A percentile compares a stretch with the other conserved stretches of the same genome.
These are phyloP conservation scores for Leistus spinibarbis DNA, from an alignment of 2,888 invertebrate genomes.

Conservation along the genomic window DNA sequence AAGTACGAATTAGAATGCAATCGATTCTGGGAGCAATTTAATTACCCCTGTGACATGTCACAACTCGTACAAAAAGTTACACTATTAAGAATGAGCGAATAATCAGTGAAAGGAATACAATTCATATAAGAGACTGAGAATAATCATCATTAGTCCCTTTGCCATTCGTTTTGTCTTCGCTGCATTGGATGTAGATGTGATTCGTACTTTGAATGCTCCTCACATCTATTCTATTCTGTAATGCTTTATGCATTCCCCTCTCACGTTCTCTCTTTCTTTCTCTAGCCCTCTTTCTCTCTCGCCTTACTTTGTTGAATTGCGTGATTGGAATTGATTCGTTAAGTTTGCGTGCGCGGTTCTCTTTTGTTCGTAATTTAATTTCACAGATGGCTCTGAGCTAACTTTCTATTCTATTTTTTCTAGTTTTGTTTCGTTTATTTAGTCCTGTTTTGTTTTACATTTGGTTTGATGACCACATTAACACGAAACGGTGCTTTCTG, in stretches of 20 bases:
- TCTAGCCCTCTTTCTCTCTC: not conserved
- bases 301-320: not conserved
- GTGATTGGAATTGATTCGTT: conserved; percentile 6
- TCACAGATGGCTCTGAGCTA: not conserved
- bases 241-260: not conserved
- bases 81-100: not conserved
- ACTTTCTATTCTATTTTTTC: not conserved
- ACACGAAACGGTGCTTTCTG: not conserved
- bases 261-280: not conserved
- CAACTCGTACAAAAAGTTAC: too few relatives aligned
- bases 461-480: not conserved
- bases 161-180: not conserved
- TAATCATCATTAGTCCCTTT: not conserved
- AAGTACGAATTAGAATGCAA: too few relatives aligned
- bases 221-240: not conserved
- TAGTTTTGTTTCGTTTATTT: not conserved
- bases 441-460: not conserved
- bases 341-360: not conserved
- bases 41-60: too few relatives aligned
- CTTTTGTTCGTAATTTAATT: conserved; percentile 2
- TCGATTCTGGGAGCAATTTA: too few relatives aligned
- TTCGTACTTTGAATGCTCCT: not conserved
- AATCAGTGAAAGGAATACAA: not conserved
- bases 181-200: not conserved
- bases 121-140: not conserved